Percentiles rank a stretch among this genome's conserved stretches.
These are phyloP conservation scores for Chydorus sphaericus DNA, from an alignment of 2,888 invertebrate genomes.

Conservation along the genomic window DNA sequence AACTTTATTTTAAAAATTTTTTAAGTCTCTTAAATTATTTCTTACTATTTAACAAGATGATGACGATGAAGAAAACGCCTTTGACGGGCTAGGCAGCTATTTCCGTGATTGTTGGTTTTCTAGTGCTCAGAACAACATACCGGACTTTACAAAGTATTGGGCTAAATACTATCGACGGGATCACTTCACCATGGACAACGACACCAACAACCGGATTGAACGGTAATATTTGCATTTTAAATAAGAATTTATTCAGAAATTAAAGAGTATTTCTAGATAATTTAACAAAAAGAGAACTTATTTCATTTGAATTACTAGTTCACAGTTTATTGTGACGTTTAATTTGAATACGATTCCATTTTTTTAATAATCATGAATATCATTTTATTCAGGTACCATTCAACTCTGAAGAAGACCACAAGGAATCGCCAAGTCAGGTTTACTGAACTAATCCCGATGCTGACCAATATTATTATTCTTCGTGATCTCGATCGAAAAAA, in stretches of 20 bases:
- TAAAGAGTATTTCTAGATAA: too few species aligned
- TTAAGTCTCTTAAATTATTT: too few species aligned
- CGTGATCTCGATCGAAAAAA: background rate
- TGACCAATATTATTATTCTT: background rate
- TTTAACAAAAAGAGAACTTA: too few species aligned
- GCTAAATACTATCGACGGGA: background rate
- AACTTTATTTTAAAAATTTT: too few species aligned
- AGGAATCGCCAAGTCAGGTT: background rate
- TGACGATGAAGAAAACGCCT: background rate
- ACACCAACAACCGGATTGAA: background rate
- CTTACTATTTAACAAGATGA: background rate
- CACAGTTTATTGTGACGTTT: too few species aligned
- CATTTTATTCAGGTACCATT: background rate
- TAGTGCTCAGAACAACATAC: too few species aligned
- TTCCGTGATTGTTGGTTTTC: background rate
- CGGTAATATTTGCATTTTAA: background rate
- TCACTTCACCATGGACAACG: background rate
- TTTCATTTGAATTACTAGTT: too few species aligned
- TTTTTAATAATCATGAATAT: too few species aligned
- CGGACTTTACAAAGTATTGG: background rate
- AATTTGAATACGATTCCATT: too few species aligned
- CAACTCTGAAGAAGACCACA: background rate
- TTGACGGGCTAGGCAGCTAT: background rate
- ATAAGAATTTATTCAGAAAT: too few species aligned
- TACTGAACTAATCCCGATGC: background rate